phyloP scores from a whole-genome alignment of 2,797 vertebrate genomes.

The Helarctos malayanus region DNA sequence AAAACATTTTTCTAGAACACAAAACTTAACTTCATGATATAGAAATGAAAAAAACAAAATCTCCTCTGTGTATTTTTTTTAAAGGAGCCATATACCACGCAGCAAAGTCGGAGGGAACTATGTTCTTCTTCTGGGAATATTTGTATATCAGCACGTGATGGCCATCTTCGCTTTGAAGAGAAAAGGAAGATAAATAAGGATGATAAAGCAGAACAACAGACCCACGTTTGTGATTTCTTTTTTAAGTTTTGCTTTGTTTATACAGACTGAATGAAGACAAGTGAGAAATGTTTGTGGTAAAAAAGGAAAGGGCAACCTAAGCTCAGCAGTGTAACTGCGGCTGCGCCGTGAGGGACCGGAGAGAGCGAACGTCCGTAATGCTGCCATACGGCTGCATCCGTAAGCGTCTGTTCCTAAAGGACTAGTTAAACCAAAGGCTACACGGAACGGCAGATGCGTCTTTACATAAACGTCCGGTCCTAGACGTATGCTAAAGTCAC shows the following conservation, averaged over 20 bases:
- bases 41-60: not conserved
- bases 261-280: constrained; percentile 1
- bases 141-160: not conserved
- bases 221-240: not conserved
- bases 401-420: constrained; percentile 35
- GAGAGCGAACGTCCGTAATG: not conserved
- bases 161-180: not conserved
- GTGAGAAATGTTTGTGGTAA: not conserved
- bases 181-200: constrained; percentile 26
- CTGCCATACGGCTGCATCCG: not conserved
- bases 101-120: not conserved
- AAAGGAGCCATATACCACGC: not conserved
- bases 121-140: not conserved
- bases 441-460: constrained; percentile 25
- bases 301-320: not conserved
- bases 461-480: constrained; percentile 52
- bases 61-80: constrained; percentile 13
- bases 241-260: constrained; percentile 25
- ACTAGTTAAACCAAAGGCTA: constrained; percentile 39
- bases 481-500: constrained; percentile 4
- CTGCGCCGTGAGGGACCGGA: not conserved
- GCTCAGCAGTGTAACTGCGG: not conserved
- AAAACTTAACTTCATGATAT: constrained; percentile 22
- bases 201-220: constrained; percentile 17
- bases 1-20: constrained; percentile 63